A percentile compares a stretch with the other conserved stretches of the same genome.
These are phyloP conservation scores for Bugula neritina DNA, from an alignment of 2,888 invertebrate genomes.

Conservation along the genomic window DNA sequence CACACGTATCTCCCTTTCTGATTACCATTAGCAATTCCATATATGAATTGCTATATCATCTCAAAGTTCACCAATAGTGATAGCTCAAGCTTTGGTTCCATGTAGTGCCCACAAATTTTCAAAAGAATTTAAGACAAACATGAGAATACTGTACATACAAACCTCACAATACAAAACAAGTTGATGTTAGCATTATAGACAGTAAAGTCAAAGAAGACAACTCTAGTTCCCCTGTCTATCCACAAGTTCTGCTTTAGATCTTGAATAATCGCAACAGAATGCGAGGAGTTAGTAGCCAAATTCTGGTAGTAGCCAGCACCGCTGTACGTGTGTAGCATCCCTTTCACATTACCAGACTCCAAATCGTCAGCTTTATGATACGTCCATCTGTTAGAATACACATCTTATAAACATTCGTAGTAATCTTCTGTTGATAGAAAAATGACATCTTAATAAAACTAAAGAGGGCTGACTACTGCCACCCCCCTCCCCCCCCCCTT, in stretches of 20 bases:
- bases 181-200: constrained; percentile 67
- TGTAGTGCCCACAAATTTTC: too few species aligned
- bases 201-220: constrained; percentile 64
- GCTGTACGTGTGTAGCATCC: constrained; percentile 53
- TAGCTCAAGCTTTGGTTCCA: too few species aligned
- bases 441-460: too few species aligned
- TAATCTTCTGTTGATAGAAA: too few species aligned
- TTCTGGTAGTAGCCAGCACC: constrained; percentile 52
- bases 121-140: too few species aligned
- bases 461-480: too few species aligned
- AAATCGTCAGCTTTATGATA: constrained; percentile 53
- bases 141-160: too few species aligned
- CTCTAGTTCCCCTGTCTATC: constrained; percentile 63
- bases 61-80: too few species aligned
- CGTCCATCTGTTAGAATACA: constrained; percentile 42
- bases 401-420: background rate
- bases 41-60: too few species aligned
- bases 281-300: constrained; percentile 51
- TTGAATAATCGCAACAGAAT: constrained; percentile 52
- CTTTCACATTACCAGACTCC: constrained; percentile 54
- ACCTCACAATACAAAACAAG: constrained; percentile 62
- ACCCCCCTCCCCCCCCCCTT: too few species aligned
- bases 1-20: too few species aligned
- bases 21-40: too few species aligned
- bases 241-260: constrained; percentile 58